Conservation (phyloP, 2,113 vertebrate species). For the Suricata suricatta region DNA sequence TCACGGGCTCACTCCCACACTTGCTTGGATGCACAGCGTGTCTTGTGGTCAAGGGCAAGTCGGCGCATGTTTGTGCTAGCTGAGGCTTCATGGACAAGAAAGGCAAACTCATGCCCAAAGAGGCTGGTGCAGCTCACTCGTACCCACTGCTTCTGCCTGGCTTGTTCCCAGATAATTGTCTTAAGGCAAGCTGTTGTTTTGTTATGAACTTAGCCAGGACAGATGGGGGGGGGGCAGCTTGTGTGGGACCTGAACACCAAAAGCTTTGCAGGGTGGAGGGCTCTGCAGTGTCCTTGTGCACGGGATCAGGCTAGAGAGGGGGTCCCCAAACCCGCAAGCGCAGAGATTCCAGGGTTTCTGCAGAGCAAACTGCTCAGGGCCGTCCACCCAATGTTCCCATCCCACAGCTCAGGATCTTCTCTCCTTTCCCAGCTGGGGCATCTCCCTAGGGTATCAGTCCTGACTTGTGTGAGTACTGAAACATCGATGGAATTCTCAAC, state of each 20-base stretch:
- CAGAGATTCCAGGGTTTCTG: neutral
- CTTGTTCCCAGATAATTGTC: neutral
- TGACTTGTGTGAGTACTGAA: neutral
- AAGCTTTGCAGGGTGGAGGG: neutral
- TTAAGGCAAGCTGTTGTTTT: neutral
- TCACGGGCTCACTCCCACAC: neutral
- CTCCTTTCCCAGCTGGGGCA: neutral
- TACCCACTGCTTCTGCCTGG: fast-evolving
- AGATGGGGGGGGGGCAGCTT: no score
- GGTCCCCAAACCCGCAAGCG: neutral
- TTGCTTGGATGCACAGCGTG: fast-evolving
- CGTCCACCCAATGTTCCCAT: no score
- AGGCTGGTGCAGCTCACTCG: fast-evolving
- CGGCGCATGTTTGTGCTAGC: no score
- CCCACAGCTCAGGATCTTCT: no score
- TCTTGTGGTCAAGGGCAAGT: neutral
- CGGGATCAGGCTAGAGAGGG: fast-evolving
- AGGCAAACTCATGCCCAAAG: fast-evolving
- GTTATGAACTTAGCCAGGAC: neutral
- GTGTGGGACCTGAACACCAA: no score
- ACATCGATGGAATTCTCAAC: no score
- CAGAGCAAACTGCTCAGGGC: neutral
- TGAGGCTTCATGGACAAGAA: neutral
- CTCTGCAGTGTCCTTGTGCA: fast-evolving
- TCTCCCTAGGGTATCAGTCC: no score